Evolutionary conservation across 2,888 invertebrate genomes (phyloP), one percentile per base, ranked within the genome.

Genomic region (Chrysina gloriosa): DNA sequence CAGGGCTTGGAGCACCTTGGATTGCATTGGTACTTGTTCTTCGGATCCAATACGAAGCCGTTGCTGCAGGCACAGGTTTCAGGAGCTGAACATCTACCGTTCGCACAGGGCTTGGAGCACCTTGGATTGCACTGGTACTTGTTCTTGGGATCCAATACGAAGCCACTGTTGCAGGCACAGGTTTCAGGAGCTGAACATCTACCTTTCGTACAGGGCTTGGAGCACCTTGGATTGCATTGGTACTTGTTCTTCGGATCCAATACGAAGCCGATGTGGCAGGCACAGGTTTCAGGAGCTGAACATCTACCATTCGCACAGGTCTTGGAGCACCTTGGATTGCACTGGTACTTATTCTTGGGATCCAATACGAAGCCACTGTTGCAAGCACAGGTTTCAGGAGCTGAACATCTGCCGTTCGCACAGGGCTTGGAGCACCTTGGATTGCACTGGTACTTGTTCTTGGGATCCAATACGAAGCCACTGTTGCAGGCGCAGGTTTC

Each of bases 181-280:
- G 79, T 81, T 71, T 89, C 85, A 0, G 84, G 84, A 0, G 81
- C 77, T 45, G 81, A 82, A 64, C 85, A 85, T 31, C 82, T 81
- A 84, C 86, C 87, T 67, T 83, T 73, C 1, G 80, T 79, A 25
- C 86, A 87, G 67, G 70, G 23, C 21, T 48, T 69, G 5, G 72
- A 70, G 72, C 90, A 90, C 16, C 79, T 78, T 0, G 90, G 89
- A 1, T 85, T 74, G 68, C 89, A 89, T 11, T 29, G n/a, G 31
- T 64, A 19, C n/a, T 56, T 72, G 29, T 68, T 42, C 0, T 27
- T 47, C 1, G 67, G 45, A 48, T 70, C 69, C 23, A 63, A 19
- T 3, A 14, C 34, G 25, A 36, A 65, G n/a, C 72, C 72, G 1
- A 52, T 9, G 5, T 68, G 52, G 19, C 71, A 72, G 0, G 50